These are phyloP conservation scores for Notodonta ziczac DNA, from an alignment of 2,888 invertebrate species.

Conservation along the genomic window DNA sequence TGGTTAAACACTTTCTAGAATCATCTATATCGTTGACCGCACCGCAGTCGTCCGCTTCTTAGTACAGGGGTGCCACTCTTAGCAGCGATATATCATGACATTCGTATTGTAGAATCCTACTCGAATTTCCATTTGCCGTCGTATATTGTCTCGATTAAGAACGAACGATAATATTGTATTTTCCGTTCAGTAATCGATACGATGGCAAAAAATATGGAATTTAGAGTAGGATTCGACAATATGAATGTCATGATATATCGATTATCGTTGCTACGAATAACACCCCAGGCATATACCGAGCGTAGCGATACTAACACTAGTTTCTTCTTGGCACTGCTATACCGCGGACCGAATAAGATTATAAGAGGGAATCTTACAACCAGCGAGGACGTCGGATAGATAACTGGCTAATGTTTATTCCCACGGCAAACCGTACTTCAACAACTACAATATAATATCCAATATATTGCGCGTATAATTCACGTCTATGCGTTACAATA, in stretches of 20 bases:
- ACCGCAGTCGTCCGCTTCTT: neutral
- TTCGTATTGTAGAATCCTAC: too few relatives aligned
- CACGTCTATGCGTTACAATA: slow-evolving; percentile 13
- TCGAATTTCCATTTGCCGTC: too few relatives aligned
- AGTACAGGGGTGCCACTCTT: neutral
- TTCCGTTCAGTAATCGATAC: too few relatives aligned
- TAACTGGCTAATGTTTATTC: neutral
- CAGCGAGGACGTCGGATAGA: neutral
- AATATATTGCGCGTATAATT: slow-evolving; percentile 1
- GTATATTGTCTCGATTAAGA: too few relatives aligned
- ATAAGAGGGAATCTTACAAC: neutral
- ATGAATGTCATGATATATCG: too few relatives aligned
- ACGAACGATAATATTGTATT: too few relatives aligned
- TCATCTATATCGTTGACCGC: neutral
- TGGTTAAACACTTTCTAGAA: neutral
- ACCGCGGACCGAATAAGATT: neutral
- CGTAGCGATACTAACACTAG: neutral
- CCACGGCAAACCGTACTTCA: slow-evolving; percentile 5
- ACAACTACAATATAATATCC: neutral
- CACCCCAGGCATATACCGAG: neutral
- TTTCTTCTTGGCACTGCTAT: neutral
- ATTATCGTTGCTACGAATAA: too few relatives aligned
- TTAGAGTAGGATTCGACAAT: too few relatives aligned
- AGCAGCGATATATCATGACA: too few relatives aligned
- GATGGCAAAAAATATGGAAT: too few relatives aligned